phyloP scores from a whole-genome alignment of 2,113 vertebrate genomes.

The Alligator sinensis region DNA sequence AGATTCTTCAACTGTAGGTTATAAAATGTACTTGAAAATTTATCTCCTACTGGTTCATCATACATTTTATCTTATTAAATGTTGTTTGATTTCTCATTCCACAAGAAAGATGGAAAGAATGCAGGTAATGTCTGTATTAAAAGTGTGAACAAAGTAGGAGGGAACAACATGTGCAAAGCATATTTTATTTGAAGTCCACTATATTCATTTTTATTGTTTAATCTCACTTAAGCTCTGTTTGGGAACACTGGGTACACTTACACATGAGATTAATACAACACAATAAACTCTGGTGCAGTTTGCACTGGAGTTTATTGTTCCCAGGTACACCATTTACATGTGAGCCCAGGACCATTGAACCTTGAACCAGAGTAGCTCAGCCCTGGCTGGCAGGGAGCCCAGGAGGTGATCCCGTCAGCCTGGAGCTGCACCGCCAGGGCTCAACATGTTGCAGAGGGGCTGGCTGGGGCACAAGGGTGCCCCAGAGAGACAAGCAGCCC shows the following conservation, averaged over 20 bases:
- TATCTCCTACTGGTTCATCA: background rate
- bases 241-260: background rate
- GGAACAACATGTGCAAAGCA: background rate
- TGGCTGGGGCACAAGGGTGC: too few relatives aligned
- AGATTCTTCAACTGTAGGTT: background rate
- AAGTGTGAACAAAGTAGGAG: slow-evolving; percentile 4
- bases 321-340: too few relatives aligned
- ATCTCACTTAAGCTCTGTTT: background rate
- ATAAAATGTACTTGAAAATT: slow-evolving; percentile 9
- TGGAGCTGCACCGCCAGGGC: too few relatives aligned
- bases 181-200: slow-evolving; percentile 18
- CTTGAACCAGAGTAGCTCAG: too few relatives aligned
- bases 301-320: too few relatives aligned
- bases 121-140: slow-evolving; percentile 37
- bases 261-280: too few relatives aligned
- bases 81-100: background rate
- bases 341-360: too few relatives aligned
- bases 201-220: slow-evolving; percentile 7
- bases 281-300: too few relatives aligned
- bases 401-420: too few relatives aligned
- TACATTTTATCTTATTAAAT: slow-evolving; percentile 14
- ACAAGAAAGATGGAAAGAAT: background rate
- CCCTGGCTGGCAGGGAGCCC: too few relatives aligned
- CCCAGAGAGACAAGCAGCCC: too few relatives aligned
- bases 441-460: too few relatives aligned